Percentiles rank a stretch among this genome's conserved stretches.
Evolutionary conservation across 2,113 vertebrate genomes (phyloP).

Genomic region (Sinosuthora webbiana): DNA sequence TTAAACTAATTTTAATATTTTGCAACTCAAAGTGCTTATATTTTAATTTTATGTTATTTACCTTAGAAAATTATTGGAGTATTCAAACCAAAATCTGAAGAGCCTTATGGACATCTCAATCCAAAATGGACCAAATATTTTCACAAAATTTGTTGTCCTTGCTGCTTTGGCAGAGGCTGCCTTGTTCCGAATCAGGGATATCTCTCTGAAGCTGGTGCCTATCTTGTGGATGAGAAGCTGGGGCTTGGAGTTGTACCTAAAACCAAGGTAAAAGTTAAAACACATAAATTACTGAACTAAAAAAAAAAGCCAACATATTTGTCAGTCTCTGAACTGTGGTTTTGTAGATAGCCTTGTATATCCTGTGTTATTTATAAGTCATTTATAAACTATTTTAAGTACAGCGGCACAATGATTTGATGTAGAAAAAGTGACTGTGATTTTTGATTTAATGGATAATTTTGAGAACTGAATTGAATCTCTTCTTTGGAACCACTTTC

Average conservation of each 20-base stretch:
- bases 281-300: not conserved
- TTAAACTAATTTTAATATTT: not conserved
- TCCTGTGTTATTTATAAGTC: accelerated
- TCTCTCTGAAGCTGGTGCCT: slow-evolving; percentile 94
- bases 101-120: slow-evolving; percentile 97
- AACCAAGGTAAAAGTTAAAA: slow-evolving; percentile 85
- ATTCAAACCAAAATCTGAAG: slow-evolving; percentile 99
- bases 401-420: not conserved
- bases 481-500: not conserved
- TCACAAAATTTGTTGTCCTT: slow-evolving; percentile 97
- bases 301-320: not conserved
- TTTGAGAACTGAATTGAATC: not conserved
- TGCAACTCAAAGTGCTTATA: not conserved
- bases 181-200: slow-evolving; percentile 97
- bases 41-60: not conserved
- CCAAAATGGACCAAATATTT: slow-evolving; percentile 99
- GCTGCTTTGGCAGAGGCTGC: slow-evolving; percentile 96
- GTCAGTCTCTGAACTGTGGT: not conserved
- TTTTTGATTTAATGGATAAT: not conserved
- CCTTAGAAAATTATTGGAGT: slow-evolving; percentile 90
- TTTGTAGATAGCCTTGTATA: not conserved
- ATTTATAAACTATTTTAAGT: not conserved
- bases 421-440: not conserved
- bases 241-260: slow-evolving; percentile 90
- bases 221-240: slow-evolving; percentile 91